Percentiles rank a stretch among this genome's conserved stretches.
These are phyloP conservation scores for Pluvialis apricaria DNA, from an alignment of 2,113 vertebrate genomes.

Conservation along the genomic window DNA sequence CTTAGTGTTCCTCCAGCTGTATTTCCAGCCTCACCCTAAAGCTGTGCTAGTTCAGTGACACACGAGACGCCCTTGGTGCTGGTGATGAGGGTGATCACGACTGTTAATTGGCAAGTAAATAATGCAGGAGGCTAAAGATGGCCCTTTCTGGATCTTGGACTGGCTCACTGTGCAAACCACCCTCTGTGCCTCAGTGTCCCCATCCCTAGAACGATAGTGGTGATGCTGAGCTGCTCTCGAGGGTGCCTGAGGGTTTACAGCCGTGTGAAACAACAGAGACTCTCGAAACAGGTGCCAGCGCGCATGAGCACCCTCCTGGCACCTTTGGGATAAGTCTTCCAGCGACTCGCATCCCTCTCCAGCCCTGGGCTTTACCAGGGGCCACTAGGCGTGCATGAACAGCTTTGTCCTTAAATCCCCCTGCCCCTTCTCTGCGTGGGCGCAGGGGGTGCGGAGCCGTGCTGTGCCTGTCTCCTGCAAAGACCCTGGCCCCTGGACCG, in stretches of 20 bases:
- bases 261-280: fast-evolving
- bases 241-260: background rate
- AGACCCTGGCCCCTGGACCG: fast-evolving
- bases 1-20: background rate
- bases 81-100: background rate
- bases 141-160: background rate
- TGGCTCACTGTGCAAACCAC: fast-evolving
- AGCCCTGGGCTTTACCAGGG: fast-evolving
- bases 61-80: fast-evolving
- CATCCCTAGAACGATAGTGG: background rate
- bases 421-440: background rate
- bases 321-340: background rate
- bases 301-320: background rate
- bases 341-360: fast-evolving
- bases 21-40: background rate
- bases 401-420: too few species aligned
- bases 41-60: background rate
- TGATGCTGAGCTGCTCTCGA: background rate
- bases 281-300: background rate
- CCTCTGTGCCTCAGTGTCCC: background rate
- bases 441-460: fast-evolving
- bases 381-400: fast-evolving
- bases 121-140: background rate
- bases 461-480: background rate
- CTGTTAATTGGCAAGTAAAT: background rate